Conservation (phyloP, 2,888 invertebrate genomes). For the Aricia artaxerxes region DNA sequence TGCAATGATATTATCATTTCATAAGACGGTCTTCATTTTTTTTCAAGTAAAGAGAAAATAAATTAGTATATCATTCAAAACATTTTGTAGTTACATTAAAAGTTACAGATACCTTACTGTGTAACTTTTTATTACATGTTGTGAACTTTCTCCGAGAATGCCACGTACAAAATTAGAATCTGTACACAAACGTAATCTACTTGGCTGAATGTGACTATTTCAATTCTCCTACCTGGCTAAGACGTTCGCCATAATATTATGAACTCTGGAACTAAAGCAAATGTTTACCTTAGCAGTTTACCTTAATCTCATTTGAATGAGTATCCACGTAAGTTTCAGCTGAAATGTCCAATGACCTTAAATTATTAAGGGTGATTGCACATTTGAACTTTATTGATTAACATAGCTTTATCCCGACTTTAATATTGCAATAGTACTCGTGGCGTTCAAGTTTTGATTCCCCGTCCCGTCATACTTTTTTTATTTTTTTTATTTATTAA, state of each 20-base stretch:
- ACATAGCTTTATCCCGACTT: no score
- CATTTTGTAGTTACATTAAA: not conserved
- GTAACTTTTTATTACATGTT: not conserved
- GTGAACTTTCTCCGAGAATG: not conserved
- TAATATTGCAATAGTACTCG: no score
- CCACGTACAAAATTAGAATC: not conserved
- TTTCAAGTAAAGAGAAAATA: not conserved
- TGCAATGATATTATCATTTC: no score
- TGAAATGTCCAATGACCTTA: not conserved
- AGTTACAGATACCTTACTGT: not conserved
- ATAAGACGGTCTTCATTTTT: no score
- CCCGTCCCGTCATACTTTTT: no score
- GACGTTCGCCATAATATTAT: not conserved
- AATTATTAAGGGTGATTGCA: not conserved
- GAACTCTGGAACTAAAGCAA: conserved; percentile 6
- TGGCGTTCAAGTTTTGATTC: no score
- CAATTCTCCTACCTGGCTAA: not conserved
- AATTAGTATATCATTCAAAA: not conserved
- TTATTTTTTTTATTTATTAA: no score
- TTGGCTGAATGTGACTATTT: conserved; percentile 9
- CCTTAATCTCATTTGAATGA: no score
- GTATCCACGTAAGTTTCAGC: not conserved
- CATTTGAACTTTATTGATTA: not conserved
- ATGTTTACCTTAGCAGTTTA: not conserved
- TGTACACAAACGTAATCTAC: not conserved